Evolutionary conservation across 2,113 vertebrate species (phyloP).

Genomic region (Pollimyrus isidori): DNA sequence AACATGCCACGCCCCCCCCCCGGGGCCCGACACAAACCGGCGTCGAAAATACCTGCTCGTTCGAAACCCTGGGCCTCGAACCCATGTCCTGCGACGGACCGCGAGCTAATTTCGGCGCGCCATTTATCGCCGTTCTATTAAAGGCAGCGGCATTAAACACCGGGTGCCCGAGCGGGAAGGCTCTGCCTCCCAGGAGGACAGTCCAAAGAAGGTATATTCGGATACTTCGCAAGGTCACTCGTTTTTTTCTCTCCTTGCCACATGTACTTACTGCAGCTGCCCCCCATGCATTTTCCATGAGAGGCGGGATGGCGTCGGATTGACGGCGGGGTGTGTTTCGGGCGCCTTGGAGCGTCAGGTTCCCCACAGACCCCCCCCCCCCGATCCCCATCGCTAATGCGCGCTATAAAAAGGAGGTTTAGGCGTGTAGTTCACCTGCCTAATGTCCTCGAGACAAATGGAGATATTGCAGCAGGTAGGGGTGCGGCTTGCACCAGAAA

Average conservation of each 20-base stretch:
- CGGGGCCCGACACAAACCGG: not conserved
- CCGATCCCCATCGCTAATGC: conserved; percentile 58
- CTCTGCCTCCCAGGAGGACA: not conserved
- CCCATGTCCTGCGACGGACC: not conserved
- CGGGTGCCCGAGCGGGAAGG: not conserved
- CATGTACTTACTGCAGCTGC: not conserved
- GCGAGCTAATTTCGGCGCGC: not conserved
- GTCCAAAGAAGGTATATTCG: not conserved
- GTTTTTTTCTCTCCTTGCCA: not conserved
- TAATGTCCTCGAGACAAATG: conserved; percentile 75
- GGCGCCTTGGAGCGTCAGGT: not conserved
- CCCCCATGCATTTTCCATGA: not conserved
- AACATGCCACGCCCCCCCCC: not conserved
- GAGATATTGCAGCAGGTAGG: conserved; percentile 68
- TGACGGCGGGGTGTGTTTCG: not conserved
- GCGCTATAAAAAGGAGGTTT: conserved; percentile 68
- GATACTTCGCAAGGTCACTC: not conserved
- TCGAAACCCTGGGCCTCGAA: not conserved
- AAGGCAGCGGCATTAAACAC: not conserved
- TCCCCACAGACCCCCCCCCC: not conserved
- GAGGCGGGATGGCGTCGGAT: not conserved
- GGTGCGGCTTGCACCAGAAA: conserved; percentile 50
- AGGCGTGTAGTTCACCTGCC: conserved; percentile 59
- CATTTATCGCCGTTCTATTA: not conserved
- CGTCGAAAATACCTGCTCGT: not conserved